phyloP scores from a whole-genome alignment of 2,888 invertebrate genomes.

The Achlya flavicornis region DNA sequence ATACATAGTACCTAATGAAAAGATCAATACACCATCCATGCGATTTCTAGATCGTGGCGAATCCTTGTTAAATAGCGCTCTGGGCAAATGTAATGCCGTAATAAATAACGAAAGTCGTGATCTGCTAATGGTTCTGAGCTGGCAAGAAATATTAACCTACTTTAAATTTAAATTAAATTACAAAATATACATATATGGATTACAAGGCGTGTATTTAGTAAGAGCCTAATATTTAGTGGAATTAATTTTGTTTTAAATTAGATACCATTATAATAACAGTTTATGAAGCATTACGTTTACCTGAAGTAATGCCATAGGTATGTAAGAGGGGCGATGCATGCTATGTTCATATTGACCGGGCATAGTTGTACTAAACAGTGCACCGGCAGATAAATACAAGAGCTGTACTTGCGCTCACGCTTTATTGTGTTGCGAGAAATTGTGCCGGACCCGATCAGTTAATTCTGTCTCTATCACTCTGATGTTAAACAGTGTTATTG shows the following conservation, averaged over 20 bases:
- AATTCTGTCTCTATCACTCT: constrained; percentile 36
- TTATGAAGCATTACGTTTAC: not conserved
- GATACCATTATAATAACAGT: not conserved
- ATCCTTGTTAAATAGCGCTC: not conserved
- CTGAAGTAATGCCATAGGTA: not conserved
- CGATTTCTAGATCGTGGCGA: not conserved
- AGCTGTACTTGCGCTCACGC: constrained; percentile 57
- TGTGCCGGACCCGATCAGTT: constrained; percentile 25
- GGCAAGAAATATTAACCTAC: constrained; percentile 5
- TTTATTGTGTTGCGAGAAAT: constrained; percentile 51
- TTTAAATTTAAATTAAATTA: constrained; percentile 4
- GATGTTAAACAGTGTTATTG: constrained; percentile 29
- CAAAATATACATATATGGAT: not conserved
- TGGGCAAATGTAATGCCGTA: constrained; percentile 6
- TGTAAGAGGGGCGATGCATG: not conserved
- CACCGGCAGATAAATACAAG: constrained; percentile 52
- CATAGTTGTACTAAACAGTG: constrained; percentile 35
- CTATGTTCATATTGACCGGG: constrained; percentile 44
- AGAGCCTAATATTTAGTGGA: not conserved
- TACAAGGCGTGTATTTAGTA: not conserved
- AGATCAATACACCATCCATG: not conserved
- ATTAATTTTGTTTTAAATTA: not conserved
- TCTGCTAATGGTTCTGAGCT: constrained; percentile 3
- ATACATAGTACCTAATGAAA: not conserved
- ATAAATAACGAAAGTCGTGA: constrained; percentile 5